These are phyloP conservation scores for Octonoba sinensis DNA, from an alignment of 2,888 invertebrate genomes.

Conservation along the genomic window DNA sequence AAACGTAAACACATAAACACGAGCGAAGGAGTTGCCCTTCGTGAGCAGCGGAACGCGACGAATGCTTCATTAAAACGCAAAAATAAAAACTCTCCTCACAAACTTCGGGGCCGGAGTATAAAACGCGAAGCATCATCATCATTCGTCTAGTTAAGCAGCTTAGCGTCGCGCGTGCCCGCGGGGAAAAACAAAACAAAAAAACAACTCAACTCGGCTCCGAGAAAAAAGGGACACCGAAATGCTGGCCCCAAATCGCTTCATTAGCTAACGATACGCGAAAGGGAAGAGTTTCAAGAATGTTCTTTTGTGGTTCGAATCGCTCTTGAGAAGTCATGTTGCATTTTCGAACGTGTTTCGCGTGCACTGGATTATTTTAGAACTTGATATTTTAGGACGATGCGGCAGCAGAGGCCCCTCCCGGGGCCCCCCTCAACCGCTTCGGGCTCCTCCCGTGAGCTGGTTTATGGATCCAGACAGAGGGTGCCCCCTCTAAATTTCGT, in stretches of 20 bases:
- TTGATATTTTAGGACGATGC: conserved; percentile 17
- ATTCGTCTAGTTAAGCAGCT: conserved; percentile 51
- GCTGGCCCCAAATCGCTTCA: not conserved
- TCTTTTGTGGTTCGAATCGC: not conserved
- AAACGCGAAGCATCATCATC: conserved; percentile 22
- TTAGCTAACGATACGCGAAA: not conserved
- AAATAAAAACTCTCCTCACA: not conserved
- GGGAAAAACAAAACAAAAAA: conserved; percentile 5
- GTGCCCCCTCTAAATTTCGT: conserved; percentile 12
- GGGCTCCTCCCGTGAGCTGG: conserved; percentile 32
- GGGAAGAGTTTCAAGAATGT: no score
- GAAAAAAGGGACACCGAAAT: not conserved
- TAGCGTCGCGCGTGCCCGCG: conserved; percentile 45
- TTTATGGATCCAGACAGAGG: conserved; percentile 24
- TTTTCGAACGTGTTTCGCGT: no score
- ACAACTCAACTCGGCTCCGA: conserved; percentile 6
- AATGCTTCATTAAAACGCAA: conserved; percentile 16
- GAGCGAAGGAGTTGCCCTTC: not conserved
- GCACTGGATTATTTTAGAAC: not conserved
- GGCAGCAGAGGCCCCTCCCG: conserved; percentile 21
- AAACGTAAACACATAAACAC: conserved; percentile 2
- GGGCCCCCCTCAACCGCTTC: conserved; percentile 49
- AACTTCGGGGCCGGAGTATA: conserved; percentile 5
- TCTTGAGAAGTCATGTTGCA: not conserved
- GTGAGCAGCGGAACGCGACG: conserved; percentile 31